Evolutionary conservation across 2,888 invertebrate species (phyloP).

Genomic region (Amphiduros pacificus): DNA sequence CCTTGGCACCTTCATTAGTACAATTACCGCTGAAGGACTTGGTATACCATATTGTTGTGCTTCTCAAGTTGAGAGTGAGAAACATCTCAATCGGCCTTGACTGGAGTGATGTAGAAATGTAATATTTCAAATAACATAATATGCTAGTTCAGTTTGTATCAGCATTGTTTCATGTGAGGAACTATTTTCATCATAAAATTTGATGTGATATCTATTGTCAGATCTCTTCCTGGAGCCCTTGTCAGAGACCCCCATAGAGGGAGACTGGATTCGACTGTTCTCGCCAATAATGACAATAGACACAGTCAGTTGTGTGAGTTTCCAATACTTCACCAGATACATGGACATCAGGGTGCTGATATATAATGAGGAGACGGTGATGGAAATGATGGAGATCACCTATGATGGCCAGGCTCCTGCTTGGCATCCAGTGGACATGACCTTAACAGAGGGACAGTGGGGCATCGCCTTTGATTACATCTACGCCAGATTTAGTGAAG

Average conservation of each 20-base stretch:
- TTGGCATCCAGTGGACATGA: slow-evolving; percentile 20
- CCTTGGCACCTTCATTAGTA: too few relatives aligned
- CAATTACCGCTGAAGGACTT: too few relatives aligned
- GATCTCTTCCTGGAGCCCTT: background rate
- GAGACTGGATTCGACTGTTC: slow-evolving; percentile 25
- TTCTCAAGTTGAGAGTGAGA: too few relatives aligned
- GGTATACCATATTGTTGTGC: too few relatives aligned
- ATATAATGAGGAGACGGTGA: background rate
- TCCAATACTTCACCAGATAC: slow-evolving; percentile 24
- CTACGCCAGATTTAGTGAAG: slow-evolving; percentile 9
- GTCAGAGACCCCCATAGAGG: background rate
- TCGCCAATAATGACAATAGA: slow-evolving; percentile 16
- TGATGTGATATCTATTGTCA: background rate
- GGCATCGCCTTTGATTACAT: slow-evolving; percentile 17
- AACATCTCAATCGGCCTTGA: too few relatives aligned
- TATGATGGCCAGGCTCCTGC: slow-evolving; percentile 21
- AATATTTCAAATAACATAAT: too few relatives aligned
- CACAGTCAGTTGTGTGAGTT: slow-evolving; percentile 15
- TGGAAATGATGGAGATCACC: slow-evolving; percentile 10
- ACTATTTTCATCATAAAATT: too few relatives aligned
- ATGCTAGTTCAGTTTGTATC: too few relatives aligned
- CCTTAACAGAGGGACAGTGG: slow-evolving; percentile 7
- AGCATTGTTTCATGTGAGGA: too few relatives aligned
- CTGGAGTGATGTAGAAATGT: too few relatives aligned
- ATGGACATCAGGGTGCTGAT: slow-evolving; percentile 19